Evolutionary conservation across 2,113 vertebrate genomes (phyloP), one percentile per base, ranked within the genome.

Genomic region (Oceanodroma tethys): DNA sequence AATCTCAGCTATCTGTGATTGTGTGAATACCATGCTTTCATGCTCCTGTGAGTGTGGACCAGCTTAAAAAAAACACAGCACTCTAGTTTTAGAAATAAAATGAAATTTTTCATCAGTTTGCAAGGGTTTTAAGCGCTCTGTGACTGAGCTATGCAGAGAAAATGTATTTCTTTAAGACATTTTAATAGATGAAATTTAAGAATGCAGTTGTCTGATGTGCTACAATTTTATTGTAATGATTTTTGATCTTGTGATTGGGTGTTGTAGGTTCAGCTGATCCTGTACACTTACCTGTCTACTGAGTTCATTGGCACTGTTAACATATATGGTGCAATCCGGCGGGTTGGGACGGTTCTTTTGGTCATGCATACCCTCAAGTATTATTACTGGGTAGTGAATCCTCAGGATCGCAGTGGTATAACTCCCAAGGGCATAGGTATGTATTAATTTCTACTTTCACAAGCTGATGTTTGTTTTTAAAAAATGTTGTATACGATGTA

Each of bases 281-380:
- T 99, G 36, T 99, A 99, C 96, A 99, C 99, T 43, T 99, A 99
- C 90, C 95, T 99, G 48, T 99, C 99, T 10, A 99, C 99, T 2
- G 99, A 99, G 97, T 99, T 99, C 97, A 98, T 99, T 95, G 98
- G 99, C 96, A 99, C 99, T 14, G 99, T 99, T 70, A 99, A 98
- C 92, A 99, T 99, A 80, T 99, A 99, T 72, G 99, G 99, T 59
- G 98, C 99, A 38, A 98, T 99, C 74, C 99, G 99, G 38, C 98
- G 99, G 78, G 99, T 99, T 75, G 99, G 99, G 52, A 99, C 99
- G 2, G 99, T 99, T 40, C 99, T 99, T 20, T 98, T 99, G 96
- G 98, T 99, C 97, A 99, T 99, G 99, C 99, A 99, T 78, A 99
- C 99, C 7, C 98, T 99, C 6, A 99, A 99, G 92, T 99, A 99